These are phyloP conservation scores for Acanthaster planci DNA, from an alignment of 35 echinoderm and acorn worm genomes.

Conservation along the genomic window DNA sequence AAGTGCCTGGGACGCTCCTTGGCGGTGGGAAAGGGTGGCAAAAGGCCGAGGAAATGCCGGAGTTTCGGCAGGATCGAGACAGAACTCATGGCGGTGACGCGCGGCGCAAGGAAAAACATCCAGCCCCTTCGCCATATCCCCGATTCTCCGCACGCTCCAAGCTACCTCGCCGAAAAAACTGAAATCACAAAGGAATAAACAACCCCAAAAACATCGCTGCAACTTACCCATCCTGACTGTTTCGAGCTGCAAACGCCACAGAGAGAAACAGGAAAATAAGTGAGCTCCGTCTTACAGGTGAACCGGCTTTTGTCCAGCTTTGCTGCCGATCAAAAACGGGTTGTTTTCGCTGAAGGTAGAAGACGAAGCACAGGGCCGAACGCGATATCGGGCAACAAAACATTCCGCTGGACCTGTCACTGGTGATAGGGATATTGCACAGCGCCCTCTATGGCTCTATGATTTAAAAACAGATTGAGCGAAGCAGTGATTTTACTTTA, in stretches of 20 bases:
- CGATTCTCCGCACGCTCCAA: slow-evolving; percentile 26
- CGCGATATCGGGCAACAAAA: slow-evolving; percentile 24
- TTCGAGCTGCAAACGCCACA: slow-evolving; percentile 5
- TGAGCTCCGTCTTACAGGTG: background rate
- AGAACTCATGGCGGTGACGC: background rate
- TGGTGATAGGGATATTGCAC: background rate
- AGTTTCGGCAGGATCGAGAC: slow-evolving; percentile 9
- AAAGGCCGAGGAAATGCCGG: background rate
- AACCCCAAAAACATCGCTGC: slow-evolving; percentile 6
- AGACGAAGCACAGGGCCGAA: slow-evolving; percentile 16
- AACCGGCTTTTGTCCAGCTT: background rate
- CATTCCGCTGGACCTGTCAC: slow-evolving; percentile 32
- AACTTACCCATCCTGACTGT: slow-evolving; percentile 19
- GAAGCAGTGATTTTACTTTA: slow-evolving; percentile 1
- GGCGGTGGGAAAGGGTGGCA: background rate
- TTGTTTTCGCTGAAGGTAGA: slow-evolving; percentile 11
- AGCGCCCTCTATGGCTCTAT: slow-evolving; percentile 10
- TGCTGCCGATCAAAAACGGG: slow-evolving; percentile 5
- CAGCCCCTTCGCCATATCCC: slow-evolving; percentile 27
- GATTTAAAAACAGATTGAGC: background rate
- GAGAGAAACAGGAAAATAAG: background rate
- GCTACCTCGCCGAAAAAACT: slow-evolving; percentile 10
- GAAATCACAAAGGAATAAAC: slow-evolving; percentile 23
- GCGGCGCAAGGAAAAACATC: slow-evolving; percentile 27
- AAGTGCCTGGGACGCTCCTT: slow-evolving; percentile 1